These are phyloP conservation scores for Eilema depressum DNA, from an alignment of 2,888 invertebrate species.

Conservation along the genomic window DNA sequence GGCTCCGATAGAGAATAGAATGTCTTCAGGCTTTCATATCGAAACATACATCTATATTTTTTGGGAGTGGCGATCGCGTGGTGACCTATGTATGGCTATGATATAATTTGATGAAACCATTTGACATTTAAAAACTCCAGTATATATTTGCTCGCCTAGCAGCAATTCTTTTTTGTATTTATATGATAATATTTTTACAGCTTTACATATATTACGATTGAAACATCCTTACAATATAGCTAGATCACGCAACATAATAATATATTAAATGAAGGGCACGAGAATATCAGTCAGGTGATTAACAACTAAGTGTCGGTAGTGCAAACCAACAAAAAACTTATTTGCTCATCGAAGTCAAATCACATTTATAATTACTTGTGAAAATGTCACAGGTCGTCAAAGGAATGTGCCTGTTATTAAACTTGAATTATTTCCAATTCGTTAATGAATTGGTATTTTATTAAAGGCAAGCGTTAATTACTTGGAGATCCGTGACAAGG, in stretches of 20 bases:
- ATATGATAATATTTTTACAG: slow-evolving; percentile 27
- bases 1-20: slow-evolving; percentile 65
- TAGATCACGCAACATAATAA: slow-evolving; percentile 1
- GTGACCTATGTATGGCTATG: slow-evolving; percentile 67
- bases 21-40: slow-evolving; percentile 67
- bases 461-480: too few species aligned
- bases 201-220: slow-evolving; percentile 13
- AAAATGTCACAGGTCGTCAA: neutral
- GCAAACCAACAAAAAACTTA: slow-evolving; percentile 1
- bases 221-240: slow-evolving; percentile 16
- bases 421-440: neutral
- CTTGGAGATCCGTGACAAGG: too few species aligned
- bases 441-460: too few species aligned
- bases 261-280: neutral
- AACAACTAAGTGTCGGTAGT: neutral
- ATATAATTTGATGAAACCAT: slow-evolving; percentile 73
- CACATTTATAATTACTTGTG: neutral
- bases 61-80: slow-evolving; percentile 63
- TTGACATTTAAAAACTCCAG: slow-evolving; percentile 62
- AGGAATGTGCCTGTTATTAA: neutral
- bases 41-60: slow-evolving; percentile 67
- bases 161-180: slow-evolving; percentile 20
- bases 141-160: slow-evolving; percentile 45
- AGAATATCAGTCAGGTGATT: slow-evolving; percentile 4
- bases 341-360: neutral